Conservation (phyloP, 1,140 invertebrate genomes). For the Zaprionus africanus region DNA sequence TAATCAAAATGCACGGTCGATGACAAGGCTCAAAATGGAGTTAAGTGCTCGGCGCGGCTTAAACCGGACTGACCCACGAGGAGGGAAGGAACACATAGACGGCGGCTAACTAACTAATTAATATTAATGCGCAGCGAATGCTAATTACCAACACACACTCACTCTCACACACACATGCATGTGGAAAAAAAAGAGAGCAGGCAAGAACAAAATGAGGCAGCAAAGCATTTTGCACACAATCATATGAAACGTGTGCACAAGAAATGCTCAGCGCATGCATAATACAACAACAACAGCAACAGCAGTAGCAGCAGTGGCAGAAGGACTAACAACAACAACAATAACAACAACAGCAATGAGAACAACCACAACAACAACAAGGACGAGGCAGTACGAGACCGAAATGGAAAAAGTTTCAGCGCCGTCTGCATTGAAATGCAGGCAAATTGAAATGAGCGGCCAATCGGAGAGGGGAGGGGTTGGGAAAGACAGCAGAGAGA, state of each 20-base stretch:
- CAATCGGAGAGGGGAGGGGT: neutral
- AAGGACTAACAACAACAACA: conserved; percentile 17
- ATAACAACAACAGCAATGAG: conserved; percentile 4
- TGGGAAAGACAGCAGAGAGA: neutral
- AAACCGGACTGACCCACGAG: conserved; percentile 25
- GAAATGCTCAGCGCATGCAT: conserved; percentile 47
- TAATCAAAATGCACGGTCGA: conserved; percentile 50
- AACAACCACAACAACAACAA: conserved; percentile 24
- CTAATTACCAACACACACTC: conserved; percentile 63
- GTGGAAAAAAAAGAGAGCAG: neutral
- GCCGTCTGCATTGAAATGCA: conserved; percentile 75
- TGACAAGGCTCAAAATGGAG: conserved; percentile 34
- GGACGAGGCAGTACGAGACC: conserved; percentile 7
- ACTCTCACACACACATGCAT: conserved; percentile 24
- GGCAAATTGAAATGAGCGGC: conserved; percentile 75
- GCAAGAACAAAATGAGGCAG: conserved; percentile 23
- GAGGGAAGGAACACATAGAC: conserved; percentile 30
- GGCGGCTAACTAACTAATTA: conserved; percentile 78
- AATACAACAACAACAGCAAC: conserved; percentile 33
- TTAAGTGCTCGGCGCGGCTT: conserved; percentile 43
- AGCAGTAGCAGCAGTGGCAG: neutral
- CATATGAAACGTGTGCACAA: conserved; percentile 68
- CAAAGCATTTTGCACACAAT: conserved; percentile 77
- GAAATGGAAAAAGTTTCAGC: conserved; percentile 77
- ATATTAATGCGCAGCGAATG: conserved; percentile 78